Conservation (phyloP, 2,888 invertebrate genomes). For the Eupithecia exiguata region DNA sequence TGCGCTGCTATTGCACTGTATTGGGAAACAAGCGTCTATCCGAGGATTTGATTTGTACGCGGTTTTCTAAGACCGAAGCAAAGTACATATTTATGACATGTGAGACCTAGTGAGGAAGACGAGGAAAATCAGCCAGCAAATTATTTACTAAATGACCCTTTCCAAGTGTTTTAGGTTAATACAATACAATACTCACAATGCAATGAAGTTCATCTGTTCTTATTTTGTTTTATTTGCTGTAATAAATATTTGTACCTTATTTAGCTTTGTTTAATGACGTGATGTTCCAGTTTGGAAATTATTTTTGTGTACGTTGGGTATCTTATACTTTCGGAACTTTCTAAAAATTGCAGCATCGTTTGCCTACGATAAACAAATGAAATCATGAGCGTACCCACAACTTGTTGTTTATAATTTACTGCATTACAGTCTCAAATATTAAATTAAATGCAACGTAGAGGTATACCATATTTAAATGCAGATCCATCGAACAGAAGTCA, state of each 20-base stretch:
- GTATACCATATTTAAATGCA: conserved; percentile 70
- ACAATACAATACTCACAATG: too few relatives aligned
- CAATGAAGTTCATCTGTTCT: too few relatives aligned
- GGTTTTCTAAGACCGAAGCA: not conserved
- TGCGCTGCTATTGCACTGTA: not conserved
- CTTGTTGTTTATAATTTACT: not conserved
- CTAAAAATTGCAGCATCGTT: not conserved
- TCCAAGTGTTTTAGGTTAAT: too few relatives aligned
- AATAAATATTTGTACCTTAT: too few relatives aligned
- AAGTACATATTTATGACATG: not conserved
- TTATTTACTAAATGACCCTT: too few relatives aligned
- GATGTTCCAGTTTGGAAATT: not conserved
- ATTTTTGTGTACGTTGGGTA: not conserved
- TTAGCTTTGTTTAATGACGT: too few relatives aligned
- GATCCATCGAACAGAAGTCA: conserved; percentile 64
- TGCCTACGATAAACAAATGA: not conserved
- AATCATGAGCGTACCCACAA: not conserved
- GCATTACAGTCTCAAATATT: conserved; percentile 17
- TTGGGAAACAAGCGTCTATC: not conserved
- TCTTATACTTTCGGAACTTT: not conserved
- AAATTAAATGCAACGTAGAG: conserved; percentile 9
- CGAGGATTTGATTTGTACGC: not conserved
- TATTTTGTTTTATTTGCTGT: too few relatives aligned
- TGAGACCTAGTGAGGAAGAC: too few relatives aligned
- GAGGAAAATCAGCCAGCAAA: too few relatives aligned